Evolutionary conservation across 2,888 invertebrate species (phyloP).

Genomic region (Aleiodes leptofemur): DNA sequence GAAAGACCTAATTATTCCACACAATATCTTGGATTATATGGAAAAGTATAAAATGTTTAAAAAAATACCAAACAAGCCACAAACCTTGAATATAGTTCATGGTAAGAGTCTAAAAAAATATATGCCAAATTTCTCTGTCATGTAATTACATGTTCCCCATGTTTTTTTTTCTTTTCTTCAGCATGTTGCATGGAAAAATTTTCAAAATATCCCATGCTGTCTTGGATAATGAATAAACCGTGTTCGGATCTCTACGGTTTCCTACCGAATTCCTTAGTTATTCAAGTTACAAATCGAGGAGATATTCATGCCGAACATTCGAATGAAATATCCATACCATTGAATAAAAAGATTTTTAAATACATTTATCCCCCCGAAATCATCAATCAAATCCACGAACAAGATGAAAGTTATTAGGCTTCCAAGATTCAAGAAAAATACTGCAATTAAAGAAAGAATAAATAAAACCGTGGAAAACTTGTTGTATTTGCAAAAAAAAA

Average conservation of each 20-base stretch:
- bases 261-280: constrained; percentile 61
- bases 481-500: not conserved
- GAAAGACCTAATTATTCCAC: constrained; percentile 28
- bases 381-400: constrained; percentile 37
- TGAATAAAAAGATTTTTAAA: constrained; percentile 46
- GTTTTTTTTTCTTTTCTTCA: not conserved
- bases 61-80: constrained; percentile 54
- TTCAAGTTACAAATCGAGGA: constrained; percentile 39
- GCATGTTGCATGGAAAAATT: not conserved
- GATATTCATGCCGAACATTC: not conserved
- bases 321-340: not conserved
- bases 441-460: constrained; percentile 3
- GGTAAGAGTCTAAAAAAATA: constrained; percentile 47
- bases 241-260: constrained; percentile 48
- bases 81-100: constrained; percentile 55
- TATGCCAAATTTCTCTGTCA: not conserved
- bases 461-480: constrained; percentile 5
- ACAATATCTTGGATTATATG: constrained; percentile 52
- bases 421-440: constrained; percentile 14
- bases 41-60: constrained; percentile 45
- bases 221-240: not conserved
- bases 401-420: constrained; percentile 34
- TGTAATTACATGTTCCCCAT: not conserved
- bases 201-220: not conserved
- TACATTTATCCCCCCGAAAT: constrained; percentile 53